phyloP scores from a whole-genome alignment of 2,888 invertebrate genomes.

The Acanthacorydalis orientalis region DNA sequence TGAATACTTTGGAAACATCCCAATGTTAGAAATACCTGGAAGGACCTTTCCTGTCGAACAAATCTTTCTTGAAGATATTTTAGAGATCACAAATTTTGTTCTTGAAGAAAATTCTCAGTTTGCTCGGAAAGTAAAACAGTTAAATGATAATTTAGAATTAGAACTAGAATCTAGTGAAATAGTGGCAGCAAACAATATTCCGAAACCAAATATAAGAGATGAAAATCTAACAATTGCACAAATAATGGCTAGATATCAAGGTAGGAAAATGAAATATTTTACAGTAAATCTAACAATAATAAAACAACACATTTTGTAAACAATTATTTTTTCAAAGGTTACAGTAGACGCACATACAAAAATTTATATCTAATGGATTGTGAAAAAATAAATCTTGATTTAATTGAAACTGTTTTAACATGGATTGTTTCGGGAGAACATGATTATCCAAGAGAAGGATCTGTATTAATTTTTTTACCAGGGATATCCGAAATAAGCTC shows the following conservation, averaged over 20 bases:
- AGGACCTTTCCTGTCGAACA: constrained; percentile 73
- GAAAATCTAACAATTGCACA: constrained; percentile 53
- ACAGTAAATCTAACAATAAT: background rate
- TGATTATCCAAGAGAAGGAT: constrained; percentile 47
- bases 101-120: constrained; percentile 44
- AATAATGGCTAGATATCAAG: constrained; percentile 45
- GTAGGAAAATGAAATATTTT: constrained; percentile 17
- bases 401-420: constrained; percentile 51
- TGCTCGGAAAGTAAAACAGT: constrained; percentile 45
- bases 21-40: constrained; percentile 67
- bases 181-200: constrained; percentile 32
- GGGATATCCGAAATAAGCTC: constrained; percentile 64
- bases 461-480: constrained; percentile 65
- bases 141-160: constrained; percentile 32
- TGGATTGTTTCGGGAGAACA: constrained; percentile 58
- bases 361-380: constrained; percentile 60
- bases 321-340: constrained; percentile 21
- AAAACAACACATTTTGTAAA: background rate
- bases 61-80: constrained; percentile 62
- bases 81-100: constrained; percentile 44
- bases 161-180: constrained; percentile 48
- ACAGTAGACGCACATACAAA: constrained; percentile 46
- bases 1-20: constrained; percentile 63
- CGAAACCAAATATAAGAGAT: constrained; percentile 45
- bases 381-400: constrained; percentile 60